phyloP scores from a whole-genome alignment of 2,797 vertebrate genomes.

The Streptopelia turtur region DNA sequence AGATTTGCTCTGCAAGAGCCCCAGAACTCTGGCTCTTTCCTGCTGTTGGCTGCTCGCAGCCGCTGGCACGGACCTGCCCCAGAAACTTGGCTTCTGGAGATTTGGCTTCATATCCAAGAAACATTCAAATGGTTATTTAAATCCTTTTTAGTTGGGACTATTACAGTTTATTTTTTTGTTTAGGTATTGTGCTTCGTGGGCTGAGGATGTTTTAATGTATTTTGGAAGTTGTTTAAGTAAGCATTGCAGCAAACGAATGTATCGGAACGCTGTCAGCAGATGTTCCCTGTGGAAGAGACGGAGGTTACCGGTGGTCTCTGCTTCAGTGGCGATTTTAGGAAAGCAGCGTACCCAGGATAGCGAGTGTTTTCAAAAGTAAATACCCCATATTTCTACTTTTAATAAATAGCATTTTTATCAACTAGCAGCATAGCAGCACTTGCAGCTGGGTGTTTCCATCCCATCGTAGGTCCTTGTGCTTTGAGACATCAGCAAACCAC shows the following conservation, averaged over 20 bases:
- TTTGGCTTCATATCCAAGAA: background rate
- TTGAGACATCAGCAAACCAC: background rate
- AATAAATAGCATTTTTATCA: background rate
- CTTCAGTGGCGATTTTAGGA: background rate
- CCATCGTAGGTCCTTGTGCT: background rate
- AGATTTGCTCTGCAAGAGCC: background rate
- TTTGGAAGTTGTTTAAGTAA: background rate
- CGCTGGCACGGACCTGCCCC: background rate
- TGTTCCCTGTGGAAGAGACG: background rate
- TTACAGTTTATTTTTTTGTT: background rate
- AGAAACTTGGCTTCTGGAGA: background rate
- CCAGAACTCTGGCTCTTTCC: background rate
- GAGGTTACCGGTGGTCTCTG: background rate
- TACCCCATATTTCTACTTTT: background rate
- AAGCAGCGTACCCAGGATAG: background rate
- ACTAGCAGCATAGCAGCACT: background rate
- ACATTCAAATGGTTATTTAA: background rate
- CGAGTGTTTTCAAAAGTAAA: background rate
- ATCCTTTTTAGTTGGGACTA: background rate
- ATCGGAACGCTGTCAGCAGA: background rate
- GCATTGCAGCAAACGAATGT: constrained; percentile 36
- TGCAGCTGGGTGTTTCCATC: background rate
- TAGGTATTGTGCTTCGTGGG: background rate
- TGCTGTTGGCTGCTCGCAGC: background rate
- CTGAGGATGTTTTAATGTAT: background rate